Evolutionary conservation across 2,888 invertebrate genomes (phyloP), one percentile per base, ranked within the genome.

Genomic region (Lepas anatifera): DNA sequence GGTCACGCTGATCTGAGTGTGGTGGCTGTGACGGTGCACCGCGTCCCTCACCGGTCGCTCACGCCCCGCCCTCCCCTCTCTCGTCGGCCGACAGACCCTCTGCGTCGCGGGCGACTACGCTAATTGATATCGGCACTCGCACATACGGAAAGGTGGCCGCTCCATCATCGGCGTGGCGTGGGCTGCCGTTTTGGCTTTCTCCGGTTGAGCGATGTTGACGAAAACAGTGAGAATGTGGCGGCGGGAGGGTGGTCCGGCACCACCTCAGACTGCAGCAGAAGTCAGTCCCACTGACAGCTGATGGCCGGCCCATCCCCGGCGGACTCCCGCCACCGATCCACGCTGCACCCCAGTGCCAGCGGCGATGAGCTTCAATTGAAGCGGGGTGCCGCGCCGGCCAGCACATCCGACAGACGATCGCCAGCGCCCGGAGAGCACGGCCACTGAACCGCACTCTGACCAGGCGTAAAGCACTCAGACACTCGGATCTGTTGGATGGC

Each of bases 131-230:
- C 58, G 58, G 35, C 58, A 32, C 35, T 58, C 58, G 25, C 35
- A 35, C 22, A 18, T 32, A 58, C 58, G 4, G 58, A 58, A 58
- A 58, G 58, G 58, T 58, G 58, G 13, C 35, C 29, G 16, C 22
- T 58, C 58, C 32, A 58, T 58, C 58, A 58, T 35, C 32, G 10
- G 8, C 22, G 58, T 22, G 58, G 35, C 35, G 58, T 18, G 25
- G 18, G 16, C 18, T 58, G 58, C 22, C 58, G 58, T 58, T 58
- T 58, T n/a, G 58, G 58, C 58, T 58, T 58, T 58, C 58, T 58
- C 58, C 58, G 58, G 13, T 18, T 16, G 58, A 22, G 10, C 25
- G 58, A 35, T 58, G 25, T 58, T 58, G 58, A 58, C 58, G 58
- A 32, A 58, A 58, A 58, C 58, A 58, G 35, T 10, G 32, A 8